These are phyloP conservation scores for Apis mellifera DNA, from an alignment of 1,140 invertebrate genomes.

Conservation along the genomic window Amel_HAv3.1 CM009939.2:5243501-5244000, in stretches of 20 bases:
- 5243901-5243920: not conserved
- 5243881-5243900: not conserved
- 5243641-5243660: no score
- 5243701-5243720: constrained; percentile 19
- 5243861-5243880: constrained; percentile 24
- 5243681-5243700: constrained; percentile 18
- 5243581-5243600: no score
- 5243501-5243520: no score
- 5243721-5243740: constrained; percentile 29
- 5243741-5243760: constrained; percentile 24
- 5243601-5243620: no score
- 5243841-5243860: not conserved
- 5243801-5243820: constrained; percentile 34
- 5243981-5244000: not conserved
- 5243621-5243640: no score
- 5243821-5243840: constrained; percentile 17
- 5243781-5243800: constrained; percentile 15
- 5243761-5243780: not conserved
- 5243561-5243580: no score
- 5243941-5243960: not conserved
- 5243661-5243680: constrained; percentile 1
- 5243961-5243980: not conserved
- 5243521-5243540: no score
- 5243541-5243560: no score
- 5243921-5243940: not conserved